These are phyloP conservation scores for Columbina picui DNA, from an alignment of 2,113 vertebrate genomes.

Conservation along the genomic window DNA sequence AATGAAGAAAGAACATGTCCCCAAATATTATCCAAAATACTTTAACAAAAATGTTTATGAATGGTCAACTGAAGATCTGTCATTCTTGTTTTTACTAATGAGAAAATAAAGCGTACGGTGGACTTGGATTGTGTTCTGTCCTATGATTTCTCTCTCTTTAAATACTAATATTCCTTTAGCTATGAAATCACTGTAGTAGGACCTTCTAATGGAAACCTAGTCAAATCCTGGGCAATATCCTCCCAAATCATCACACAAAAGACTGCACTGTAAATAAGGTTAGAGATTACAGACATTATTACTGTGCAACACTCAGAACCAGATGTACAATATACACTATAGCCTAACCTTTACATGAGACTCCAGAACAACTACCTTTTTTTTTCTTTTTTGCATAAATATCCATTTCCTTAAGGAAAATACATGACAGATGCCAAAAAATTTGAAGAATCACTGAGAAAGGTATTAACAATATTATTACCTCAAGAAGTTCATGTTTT, in stretches of 20 bases:
- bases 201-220: not conserved
- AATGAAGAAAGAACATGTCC: not conserved
- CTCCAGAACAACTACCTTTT: not conserved
- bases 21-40: not conserved
- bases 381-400: not conserved
- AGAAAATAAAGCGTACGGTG: not conserved
- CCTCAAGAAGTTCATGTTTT: not conserved
- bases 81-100: not conserved
- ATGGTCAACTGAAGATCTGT: not conserved
- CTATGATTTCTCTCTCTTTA: not conserved
- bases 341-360: not conserved
- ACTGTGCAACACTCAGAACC: not conserved
- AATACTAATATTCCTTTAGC: not conserved
- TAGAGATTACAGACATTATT: not conserved
- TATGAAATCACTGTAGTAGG: not conserved
- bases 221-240: not conserved
- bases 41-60: not conserved
- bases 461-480: not conserved
- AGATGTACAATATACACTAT: not conserved
- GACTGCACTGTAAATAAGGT: not conserved
- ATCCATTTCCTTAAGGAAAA: not conserved
- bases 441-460: not conserved
- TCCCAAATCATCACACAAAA: not conserved
- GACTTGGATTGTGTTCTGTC: not conserved
- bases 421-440: not conserved